Evolutionary conservation across 1,140 invertebrate genomes (phyloP).

Genomic region (Helicoverpa zea): DNA sequence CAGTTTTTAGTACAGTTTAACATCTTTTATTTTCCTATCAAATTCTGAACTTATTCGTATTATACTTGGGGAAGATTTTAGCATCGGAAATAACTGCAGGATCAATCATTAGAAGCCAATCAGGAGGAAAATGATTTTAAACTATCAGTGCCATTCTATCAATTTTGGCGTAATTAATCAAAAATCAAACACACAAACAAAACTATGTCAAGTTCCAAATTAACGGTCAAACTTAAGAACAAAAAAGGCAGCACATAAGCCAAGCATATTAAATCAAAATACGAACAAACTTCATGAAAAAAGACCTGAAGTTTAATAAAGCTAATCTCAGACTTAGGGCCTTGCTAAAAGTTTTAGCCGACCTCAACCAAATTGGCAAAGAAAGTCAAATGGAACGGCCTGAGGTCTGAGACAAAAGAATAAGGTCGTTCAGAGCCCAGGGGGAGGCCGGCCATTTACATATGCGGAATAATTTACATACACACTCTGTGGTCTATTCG

Average conservation of each 20-base stretch:
- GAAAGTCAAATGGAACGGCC: conserved; percentile 39
- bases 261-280: neutral
- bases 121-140: too few relatives aligned
- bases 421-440: conserved; percentile 25
- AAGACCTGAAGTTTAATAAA: neutral
- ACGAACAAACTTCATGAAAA: conserved; percentile 2
- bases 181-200: too few relatives aligned
- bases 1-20: too few relatives aligned
- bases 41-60: too few relatives aligned
- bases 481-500: neutral
- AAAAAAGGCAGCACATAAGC: neutral
- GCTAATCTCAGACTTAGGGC: neutral
- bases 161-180: too few relatives aligned
- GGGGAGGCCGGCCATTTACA: conserved; percentile 26
- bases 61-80: too few relatives aligned
- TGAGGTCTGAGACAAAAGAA: conserved; percentile 34
- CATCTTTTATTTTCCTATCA: too few relatives aligned
- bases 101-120: too few relatives aligned
- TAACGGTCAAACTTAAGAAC: too few relatives aligned
- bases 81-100: too few relatives aligned
- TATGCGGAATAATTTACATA: conserved; percentile 30
- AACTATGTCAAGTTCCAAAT: too few relatives aligned
- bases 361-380: conserved; percentile 29
- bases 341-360: neutral
- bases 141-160: too few relatives aligned